phyloP scores from a whole-genome alignment of 2,113 vertebrate genomes.

The Tyto alba region DNA sequence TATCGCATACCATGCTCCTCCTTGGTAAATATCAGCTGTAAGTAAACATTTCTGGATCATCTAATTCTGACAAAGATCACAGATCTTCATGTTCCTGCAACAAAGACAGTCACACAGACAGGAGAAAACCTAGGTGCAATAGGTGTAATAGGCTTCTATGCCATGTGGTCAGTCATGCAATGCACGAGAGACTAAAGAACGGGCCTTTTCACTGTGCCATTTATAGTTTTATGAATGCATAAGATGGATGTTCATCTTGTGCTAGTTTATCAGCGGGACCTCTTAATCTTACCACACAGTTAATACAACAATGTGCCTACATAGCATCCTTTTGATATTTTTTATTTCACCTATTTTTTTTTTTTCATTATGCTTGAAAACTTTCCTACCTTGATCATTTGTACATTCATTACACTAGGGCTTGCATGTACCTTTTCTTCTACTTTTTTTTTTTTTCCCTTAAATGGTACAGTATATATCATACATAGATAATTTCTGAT shows the following conservation, averaged over 20 bases:
- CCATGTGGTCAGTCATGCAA: neutral
- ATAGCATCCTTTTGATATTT: neutral
- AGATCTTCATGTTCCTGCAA: neutral
- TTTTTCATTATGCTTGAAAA: neutral
- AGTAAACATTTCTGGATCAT: neutral
- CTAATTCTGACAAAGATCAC: neutral
- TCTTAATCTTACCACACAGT: neutral
- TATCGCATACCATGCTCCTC: neutral
- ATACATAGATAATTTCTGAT: neutral
- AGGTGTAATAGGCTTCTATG: neutral
- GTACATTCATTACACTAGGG: neutral
- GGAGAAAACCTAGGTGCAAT: neutral
- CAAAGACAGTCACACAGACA: neutral
- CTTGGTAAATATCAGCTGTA: neutral
- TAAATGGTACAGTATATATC: neutral
- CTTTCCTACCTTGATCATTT: neutral
- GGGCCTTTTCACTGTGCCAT: neutral
- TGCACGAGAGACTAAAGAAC: neutral
- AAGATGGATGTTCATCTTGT: neutral
- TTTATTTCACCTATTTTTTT: rapidly evolving
- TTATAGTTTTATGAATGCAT: neutral
- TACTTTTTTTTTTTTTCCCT: rapidly evolving
- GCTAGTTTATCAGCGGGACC: neutral
- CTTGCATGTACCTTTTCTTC: too few species aligned
- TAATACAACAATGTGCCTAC: neutral